These are phyloP conservation scores for Actenoides lindsayi DNA, from an alignment of 2,113 vertebrate genomes.

Conservation along the genomic window DNA sequence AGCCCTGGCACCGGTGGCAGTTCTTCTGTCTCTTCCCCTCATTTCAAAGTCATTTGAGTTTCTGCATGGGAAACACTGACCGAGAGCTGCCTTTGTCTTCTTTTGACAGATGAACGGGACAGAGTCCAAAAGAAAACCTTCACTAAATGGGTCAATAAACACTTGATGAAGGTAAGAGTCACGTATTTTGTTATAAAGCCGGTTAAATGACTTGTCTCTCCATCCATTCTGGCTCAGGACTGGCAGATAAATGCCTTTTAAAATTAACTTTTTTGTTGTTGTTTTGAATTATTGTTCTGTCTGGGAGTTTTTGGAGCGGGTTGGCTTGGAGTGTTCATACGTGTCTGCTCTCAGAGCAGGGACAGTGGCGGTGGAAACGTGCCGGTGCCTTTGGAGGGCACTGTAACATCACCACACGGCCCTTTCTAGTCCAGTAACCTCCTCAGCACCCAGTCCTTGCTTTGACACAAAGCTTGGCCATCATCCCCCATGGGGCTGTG, in stretches of 20 bases:
- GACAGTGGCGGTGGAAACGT: not conserved
- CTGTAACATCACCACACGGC: not conserved
- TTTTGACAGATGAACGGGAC: slow-evolving; percentile 93
- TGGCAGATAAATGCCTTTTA: not conserved
- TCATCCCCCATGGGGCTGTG: not conserved
- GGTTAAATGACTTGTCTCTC: fast-evolving
- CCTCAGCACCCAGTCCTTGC: not conserved
- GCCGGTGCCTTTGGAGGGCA: slow-evolving; percentile 30
- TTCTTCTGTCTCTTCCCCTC: slow-evolving; percentile 41
- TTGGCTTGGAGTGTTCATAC: fast-evolving
- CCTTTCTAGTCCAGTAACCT: not conserved
- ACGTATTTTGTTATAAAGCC: fast-evolving
- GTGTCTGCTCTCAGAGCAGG: not conserved
- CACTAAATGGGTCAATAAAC: slow-evolving; percentile 99
- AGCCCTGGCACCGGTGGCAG: not conserved
- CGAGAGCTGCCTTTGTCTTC: slow-evolving; percentile 46
- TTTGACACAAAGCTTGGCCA: fast-evolving
- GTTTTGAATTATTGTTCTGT: too few relatives aligned
- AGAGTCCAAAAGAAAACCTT: slow-evolving; percentile 99
- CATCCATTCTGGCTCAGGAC: not conserved
- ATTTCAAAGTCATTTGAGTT: slow-evolving; percentile 41
- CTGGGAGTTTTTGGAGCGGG: not conserved
- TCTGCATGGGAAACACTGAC: slow-evolving; percentile 44
- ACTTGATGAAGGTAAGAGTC: slow-evolving; percentile 94
- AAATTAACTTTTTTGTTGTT: fast-evolving